Base-by-base conservation (phyloP, 2,113 vertebrate species). In the Aythya baeri region DNA sequence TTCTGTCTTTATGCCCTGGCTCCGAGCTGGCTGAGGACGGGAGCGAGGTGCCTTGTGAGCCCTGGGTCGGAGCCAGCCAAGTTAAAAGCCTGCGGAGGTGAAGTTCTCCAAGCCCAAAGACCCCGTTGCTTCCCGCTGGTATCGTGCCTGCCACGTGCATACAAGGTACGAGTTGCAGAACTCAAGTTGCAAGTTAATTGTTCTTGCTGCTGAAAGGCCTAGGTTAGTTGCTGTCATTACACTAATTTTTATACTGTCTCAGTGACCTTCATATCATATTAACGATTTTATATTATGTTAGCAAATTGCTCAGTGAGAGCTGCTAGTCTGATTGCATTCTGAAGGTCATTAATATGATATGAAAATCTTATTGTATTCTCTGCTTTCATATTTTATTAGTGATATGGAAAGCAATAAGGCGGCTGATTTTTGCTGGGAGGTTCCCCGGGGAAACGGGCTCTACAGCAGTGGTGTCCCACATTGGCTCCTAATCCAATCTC, bases 301-400 rank as follows among this genome's bases (percentile, higher is more conserved):
- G 94, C 96, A 96, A 96, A 97, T 96, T 95, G 96, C 88, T 96
- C 86, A 34, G 91, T 15, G 93, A 83, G 88, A 92, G 92, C 93
- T 93, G 92, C 86, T 58, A n/a, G 83, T 92, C 93, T 96, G 96
- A 95, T 97, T 96, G 92, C 92, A 55, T 96, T 96, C 93, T 92
- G 93, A 96, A 97, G 96, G 93, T 96, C 91, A 96, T 97, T 96
- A 97, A 96, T 95, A 95, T 77, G 93, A 95, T 96, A 95, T 85
- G 92, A 95, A 96, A 97, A 97, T 96, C 95, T 93, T 96, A 96
- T 96, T 96, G 92, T 97, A 94, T 94, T 96, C 91, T 91, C 88
- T 92, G 83, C 92, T 96, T 97, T 96, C 96, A 93, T 96, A 97
- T 96, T 97, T 96, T 97, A 97, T 97, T 97, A 97, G 96, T 93